These are phyloP conservation scores for Rostratula benghalensis DNA, from an alignment of 2,113 vertebrate species.

Conservation along the genomic window DNA sequence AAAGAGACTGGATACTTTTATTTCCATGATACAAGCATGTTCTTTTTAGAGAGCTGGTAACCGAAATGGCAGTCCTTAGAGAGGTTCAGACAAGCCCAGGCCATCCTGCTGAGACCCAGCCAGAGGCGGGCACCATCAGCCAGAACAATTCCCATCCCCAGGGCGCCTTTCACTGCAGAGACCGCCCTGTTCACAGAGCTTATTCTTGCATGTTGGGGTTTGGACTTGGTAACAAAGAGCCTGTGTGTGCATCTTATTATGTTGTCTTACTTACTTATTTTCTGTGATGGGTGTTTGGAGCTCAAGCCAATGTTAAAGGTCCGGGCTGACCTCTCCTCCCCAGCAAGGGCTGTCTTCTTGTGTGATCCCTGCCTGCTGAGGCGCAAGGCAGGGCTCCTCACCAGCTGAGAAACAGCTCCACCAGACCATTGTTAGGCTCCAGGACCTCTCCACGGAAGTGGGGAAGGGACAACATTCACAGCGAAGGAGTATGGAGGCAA, in stretches of 20 bases:
- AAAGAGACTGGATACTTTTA: neutral
- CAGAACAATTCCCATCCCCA: neutral
- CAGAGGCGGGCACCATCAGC: neutral
- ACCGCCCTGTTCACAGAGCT: neutral
- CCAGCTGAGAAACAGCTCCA: neutral
- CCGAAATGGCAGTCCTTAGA: neutral
- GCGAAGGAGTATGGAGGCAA: neutral
- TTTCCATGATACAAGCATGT: neutral
- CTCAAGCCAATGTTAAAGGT: conserved; percentile 8
- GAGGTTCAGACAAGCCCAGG: neutral
- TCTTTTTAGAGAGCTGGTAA: neutral
- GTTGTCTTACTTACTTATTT: conserved; percentile 5
- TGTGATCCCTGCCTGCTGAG: neutral
- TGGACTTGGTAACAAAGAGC: conserved; percentile 12
- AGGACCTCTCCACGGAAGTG: neutral
- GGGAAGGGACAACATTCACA: conserved; percentile 22
- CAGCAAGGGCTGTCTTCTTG: conserved; percentile 7
- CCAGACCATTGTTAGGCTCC: neutral
- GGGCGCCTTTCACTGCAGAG: neutral
- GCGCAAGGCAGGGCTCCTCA: conserved; percentile 6
- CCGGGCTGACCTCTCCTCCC: neutral
- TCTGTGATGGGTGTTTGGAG: neutral
- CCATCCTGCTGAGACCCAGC: neutral
- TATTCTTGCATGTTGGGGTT: conserved; percentile 21
- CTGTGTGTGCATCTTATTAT: conserved; percentile 26